Evolutionary conservation across 2,797 vertebrate species (phyloP), one percentile per base, ranked within the genome.

Genomic region (Ctenosaura bakeri): DNA sequence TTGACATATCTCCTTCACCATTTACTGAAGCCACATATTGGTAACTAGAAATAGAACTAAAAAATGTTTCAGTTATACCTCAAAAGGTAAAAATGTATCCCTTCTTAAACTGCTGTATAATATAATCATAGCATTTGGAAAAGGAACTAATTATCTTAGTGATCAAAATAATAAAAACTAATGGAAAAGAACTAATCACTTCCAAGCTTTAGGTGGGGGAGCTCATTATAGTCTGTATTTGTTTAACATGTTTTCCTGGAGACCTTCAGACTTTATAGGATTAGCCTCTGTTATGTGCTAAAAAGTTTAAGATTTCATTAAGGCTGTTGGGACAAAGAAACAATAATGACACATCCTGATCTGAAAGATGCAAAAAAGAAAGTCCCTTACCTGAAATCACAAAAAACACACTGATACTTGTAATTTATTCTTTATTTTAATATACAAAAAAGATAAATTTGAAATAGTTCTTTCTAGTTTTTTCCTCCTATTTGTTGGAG

Each of bases 361-460:
- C 56, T 87, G 62, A 54, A 90, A 76, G 66, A 85, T 42, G 54
- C 32, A 88, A 52, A 85, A 56, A 66, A 79, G 88, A 81, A 77
- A 76, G 82, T 12, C 10, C 29, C 6, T 64, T 0, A 88, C 88
- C 88, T 85, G 86, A 94, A 38, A 0, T 83, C 8, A 10, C 93
- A 94, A 88, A 1, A 77, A 1, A 77, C 87, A 92, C 52, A 86
- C 77, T 71, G 71, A 81, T 85, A 91, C 91, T 96, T 95, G 94
- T 95, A 92, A 95, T 98, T 98, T 98, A 98, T 97, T 98, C 96
- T 98, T 98, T 98, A 98, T 98, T 98, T 98, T 98, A 97, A 98
- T 98, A 98, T 99, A 98, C 98, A 98, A 99, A 99, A 99, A 99
- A 98, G 98, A 98, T 98, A 98, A 97, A 98, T 97, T 98, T 98